Evolutionary conservation across 2,888 invertebrate species (phyloP).

Genomic region (Pecten maximus): DNA sequence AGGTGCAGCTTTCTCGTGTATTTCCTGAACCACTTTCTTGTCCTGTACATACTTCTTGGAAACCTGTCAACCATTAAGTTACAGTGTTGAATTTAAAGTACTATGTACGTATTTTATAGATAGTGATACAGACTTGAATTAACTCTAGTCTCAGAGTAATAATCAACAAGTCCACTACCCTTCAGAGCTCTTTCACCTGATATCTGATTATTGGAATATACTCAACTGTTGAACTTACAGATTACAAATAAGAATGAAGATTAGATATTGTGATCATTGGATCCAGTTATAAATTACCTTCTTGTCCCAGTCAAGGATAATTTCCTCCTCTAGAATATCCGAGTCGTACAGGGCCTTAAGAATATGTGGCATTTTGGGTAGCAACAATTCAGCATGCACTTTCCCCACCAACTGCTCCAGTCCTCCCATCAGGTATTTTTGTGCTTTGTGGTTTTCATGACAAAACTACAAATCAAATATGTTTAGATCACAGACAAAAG

Average conservation of each 20-base stretch:
- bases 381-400: slow-evolving; percentile 88
- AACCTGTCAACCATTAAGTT: slow-evolving; percentile 76
- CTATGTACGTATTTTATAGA: too few species aligned
- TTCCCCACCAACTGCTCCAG: slow-evolving; percentile 94
- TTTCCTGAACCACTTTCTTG: slow-evolving; percentile 91
- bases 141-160: too few species aligned
- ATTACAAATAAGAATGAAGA: too few species aligned
- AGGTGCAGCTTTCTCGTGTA: slow-evolving; percentile 94
- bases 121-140: too few species aligned
- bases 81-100: neutral
- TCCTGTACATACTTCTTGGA: slow-evolving; percentile 93
- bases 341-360: slow-evolving; percentile 96
- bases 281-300: slow-evolving; percentile 86
- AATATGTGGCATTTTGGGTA: slow-evolving; percentile 94
- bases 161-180: too few species aligned
- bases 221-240: too few species aligned
- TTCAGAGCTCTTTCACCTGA: too few species aligned
- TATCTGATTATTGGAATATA: too few species aligned
- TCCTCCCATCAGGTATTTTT: slow-evolving; percentile 94
- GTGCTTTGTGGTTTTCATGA: slow-evolving; percentile 83
- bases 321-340: slow-evolving; percentile 97
- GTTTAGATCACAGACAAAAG: neutral
- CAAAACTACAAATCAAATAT: slow-evolving; percentile 79
- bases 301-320: slow-evolving; percentile 96
- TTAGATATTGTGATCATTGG: too few species aligned